Evolutionary conservation across 2,797 vertebrate species (phyloP).

Genomic region (Apogon talboti): DNA sequence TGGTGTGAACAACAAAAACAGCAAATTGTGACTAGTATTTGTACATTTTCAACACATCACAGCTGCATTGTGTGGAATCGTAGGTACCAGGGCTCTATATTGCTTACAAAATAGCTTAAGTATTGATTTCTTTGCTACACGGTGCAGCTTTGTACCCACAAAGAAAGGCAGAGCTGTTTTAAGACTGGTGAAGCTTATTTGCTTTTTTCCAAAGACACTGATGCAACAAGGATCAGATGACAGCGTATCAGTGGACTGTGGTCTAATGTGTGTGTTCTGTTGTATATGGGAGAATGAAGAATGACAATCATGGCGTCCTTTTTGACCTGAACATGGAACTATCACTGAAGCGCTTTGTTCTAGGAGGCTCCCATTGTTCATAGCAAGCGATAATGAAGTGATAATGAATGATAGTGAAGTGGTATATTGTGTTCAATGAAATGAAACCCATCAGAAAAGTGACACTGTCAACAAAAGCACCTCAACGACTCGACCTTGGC

Average conservation of each 20-base stretch:
- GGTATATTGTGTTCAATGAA: not conserved
- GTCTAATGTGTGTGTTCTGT: not conserved
- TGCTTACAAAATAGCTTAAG: not conserved
- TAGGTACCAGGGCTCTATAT: not conserved
- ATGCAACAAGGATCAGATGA: conserved; percentile 13
- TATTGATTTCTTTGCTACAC: conserved; percentile 9
- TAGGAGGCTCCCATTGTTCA: too few relatives aligned
- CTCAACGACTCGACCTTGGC: too few relatives aligned
- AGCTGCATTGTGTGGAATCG: not conserved
- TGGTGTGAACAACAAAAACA: not conserved
- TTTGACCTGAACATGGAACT: not conserved
- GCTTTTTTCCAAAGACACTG: not conserved
- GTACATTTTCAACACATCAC: conserved; percentile 4
- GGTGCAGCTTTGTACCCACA: not conserved
- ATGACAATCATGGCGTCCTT: not conserved
- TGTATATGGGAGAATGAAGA: not conserved
- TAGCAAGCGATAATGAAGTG: not conserved
- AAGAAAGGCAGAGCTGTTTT: not conserved
- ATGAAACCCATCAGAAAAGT: too few relatives aligned
- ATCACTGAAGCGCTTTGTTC: not conserved
- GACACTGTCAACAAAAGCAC: too few relatives aligned
- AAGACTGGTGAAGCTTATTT: not conserved
- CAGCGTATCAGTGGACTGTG: not conserved
- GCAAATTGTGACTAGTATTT: conserved; percentile 4
- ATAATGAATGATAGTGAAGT: not conserved